These are phyloP conservation scores for Raphicerus campestris DNA, from an alignment of 2,113 vertebrate species.

Conservation along the genomic window DNA sequence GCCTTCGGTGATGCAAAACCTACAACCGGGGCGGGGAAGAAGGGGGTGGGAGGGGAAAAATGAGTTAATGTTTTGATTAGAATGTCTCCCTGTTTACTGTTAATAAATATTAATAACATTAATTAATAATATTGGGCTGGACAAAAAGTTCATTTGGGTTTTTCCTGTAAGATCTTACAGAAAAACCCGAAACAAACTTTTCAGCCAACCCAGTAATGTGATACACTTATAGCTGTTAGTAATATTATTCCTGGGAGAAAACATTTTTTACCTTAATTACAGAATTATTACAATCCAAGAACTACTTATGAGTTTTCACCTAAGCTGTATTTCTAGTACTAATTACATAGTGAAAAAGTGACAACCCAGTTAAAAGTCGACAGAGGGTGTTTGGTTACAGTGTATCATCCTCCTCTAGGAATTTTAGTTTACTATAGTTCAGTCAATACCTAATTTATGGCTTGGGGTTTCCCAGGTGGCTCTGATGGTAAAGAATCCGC, in stretches of 20 bases:
- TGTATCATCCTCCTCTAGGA: background rate
- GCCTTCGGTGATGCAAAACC: conserved; percentile 82
- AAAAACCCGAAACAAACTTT: background rate
- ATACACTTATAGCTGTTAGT: background rate
- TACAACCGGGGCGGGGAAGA: conserved; percentile 37
- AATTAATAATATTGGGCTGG: background rate
- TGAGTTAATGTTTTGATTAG: background rate
- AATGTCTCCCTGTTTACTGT: background rate
- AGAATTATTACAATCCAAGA: background rate
- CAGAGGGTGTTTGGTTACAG: background rate
- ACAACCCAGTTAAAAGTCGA: background rate
- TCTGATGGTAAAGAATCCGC: background rate
- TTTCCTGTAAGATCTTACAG: background rate
- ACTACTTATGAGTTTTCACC: background rate
- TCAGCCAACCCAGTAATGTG: background rate
- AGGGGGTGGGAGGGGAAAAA: background rate
- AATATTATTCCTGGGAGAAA: background rate
- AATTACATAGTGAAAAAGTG: background rate
- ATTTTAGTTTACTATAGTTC: background rate
- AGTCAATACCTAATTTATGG: background rate
- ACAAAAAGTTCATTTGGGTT: background rate
- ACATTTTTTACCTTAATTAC: background rate
- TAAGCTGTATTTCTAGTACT: background rate
- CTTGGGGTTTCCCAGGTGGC: background rate
- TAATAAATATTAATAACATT: background rate